Percentiles rank a stretch among this genome's conserved stretches.
Conservation (phyloP, 2,113 vertebrate genomes). For the Vanacampus margaritifer region DNA sequence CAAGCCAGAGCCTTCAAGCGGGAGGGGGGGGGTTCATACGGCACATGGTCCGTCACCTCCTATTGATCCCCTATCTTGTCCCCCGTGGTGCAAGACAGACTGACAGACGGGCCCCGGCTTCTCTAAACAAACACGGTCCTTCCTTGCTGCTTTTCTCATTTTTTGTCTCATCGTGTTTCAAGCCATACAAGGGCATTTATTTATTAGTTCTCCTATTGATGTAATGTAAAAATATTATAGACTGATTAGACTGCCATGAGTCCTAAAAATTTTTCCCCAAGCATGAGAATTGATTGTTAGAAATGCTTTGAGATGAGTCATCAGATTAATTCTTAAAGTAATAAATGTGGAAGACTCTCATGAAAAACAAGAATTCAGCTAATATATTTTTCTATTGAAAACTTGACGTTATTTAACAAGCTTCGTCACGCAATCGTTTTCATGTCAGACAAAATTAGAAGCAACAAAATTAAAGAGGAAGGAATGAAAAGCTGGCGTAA, state of each 20-base stretch:
- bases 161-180: not conserved
- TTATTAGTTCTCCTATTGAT: not conserved
- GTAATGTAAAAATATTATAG: not conserved
- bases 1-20: slow-evolving; percentile 16
- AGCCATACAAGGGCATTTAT: not conserved
- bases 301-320: not conserved
- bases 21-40: slow-evolving; percentile 48
- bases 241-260: not conserved
- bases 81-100: slow-evolving; percentile 46
- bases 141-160: slow-evolving; percentile 1
- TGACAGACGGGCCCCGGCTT: slow-evolving; percentile 46
- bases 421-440: not conserved
- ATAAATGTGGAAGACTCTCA: not conserved
- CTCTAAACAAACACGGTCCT: slow-evolving; percentile 21
- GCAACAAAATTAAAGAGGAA: not conserved
- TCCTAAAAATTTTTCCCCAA: not conserved
- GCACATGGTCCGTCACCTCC: slow-evolving; percentile 63
- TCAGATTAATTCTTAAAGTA: not conserved
- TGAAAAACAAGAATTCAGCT: not conserved
- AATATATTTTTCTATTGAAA: not conserved
- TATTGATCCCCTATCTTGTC: slow-evolving; percentile 57
- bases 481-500: not conserved
- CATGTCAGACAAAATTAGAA: not conserved
- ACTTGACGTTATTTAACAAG: no score
- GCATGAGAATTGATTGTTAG: not conserved